Evolutionary conservation across 2,888 invertebrate species (phyloP), one percentile per base, ranked within the genome.

Genomic region (Cantharis rustica): DNA sequence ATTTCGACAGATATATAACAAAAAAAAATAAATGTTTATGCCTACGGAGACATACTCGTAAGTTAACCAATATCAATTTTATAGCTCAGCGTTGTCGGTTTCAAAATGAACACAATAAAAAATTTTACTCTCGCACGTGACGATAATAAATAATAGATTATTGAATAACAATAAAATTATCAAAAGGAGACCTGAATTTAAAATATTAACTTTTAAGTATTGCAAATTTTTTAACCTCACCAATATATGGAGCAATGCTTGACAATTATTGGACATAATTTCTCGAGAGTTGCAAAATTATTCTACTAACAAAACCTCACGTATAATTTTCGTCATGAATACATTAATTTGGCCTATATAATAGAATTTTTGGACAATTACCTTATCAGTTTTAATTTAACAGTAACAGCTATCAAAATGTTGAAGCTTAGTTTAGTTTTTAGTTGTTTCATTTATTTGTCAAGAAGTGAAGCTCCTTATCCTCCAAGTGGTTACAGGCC

Each of bases 401-500:
- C 47, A n/a, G n/a, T n/a, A 47, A 5, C 47, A n/a, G 13, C 47
- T 13, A 31, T 13, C 13, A 31, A 31, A 47, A 47, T 47, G 47
- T 47, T 47, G 13, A 31, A 31, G 0, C n/a, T 23, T 9, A n/a
- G n/a, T 47, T 47, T 47, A n/a, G n/a, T 47, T 47, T 47, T 47
- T 47, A n/a, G 5, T 47, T 47, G 47, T 7, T 47, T n/a, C 9
- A 47, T 47, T n/a, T 66, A 20, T 66, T 23, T 17, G n/a, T 66
- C 64, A 20, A 66, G 7, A 10, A 66, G n/a, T 66, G 13, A 71
- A 70, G 68, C 66, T 15, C 75, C 70, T 15, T 79, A 79, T 69
- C 77, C 73, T 10, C 72, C 77, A 20, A 77, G 77, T 64, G 79
- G 79, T 47, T 79, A 74, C 72, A 64, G 74, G 13, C 79, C 79